Evolutionary conservation across 2,888 invertebrate genomes (phyloP), one percentile per base, ranked within the genome.

Genomic region (Schizaphis graminum): DNA sequence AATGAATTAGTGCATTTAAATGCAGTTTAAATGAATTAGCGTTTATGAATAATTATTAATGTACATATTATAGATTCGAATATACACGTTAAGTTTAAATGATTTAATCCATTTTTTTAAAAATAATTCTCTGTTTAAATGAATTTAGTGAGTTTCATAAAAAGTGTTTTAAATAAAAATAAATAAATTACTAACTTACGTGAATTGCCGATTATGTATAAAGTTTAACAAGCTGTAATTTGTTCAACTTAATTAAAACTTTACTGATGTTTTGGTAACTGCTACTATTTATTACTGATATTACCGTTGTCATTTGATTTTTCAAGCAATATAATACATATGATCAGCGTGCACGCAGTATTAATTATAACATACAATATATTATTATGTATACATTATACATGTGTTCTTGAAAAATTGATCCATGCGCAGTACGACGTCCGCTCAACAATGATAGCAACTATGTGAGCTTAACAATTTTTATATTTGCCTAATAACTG

Each of bases 401-500:
- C 44, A 57, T 53, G 87, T 35, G n/a, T 53, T 87, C 49, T 4
- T 16, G 13, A 44, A 41, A 89, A 89, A 89, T 57, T 16, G 44
- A 28, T 57, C 41, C 26, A 41, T 89, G 26, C 57, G 41, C 44
- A 57, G 28, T 35, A 44, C 7, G 41, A 89, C 57, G 89, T 57
- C 41, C 41, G 57, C 57, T 57, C 41, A 44, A 7, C 13, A 89
- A 89, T 89, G 57, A 44, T 44, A 24, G 13, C 24, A 21, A 44
- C 41, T 13, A 89, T 44, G 28, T 44, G 24, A 28, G 56, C 13
- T 89, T 57, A 89, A 89, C 44, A 44, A 89, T 57, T 57, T 89
- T 89, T 89, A 89, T 89, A 57, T 56, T 56, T 49, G 24, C 5
- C 89, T 41, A 89, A 89, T 56, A 89, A 89, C 89, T 26, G 35